phyloP scores from a whole-genome alignment of 2,113 vertebrate genomes.

The Corythornis madagascariensis region DNA sequence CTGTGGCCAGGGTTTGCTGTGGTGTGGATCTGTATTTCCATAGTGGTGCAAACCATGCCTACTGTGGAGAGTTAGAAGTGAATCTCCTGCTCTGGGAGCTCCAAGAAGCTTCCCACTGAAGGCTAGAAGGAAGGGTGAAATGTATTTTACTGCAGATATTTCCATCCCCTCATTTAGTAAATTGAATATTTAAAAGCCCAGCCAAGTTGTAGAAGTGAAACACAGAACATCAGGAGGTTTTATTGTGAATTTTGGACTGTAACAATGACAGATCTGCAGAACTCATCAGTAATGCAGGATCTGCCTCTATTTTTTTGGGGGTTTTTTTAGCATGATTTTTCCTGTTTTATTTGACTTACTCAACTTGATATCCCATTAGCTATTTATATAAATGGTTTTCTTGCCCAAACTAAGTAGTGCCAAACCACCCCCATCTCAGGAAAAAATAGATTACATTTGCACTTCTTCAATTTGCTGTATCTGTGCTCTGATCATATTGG shows the following conservation, averaged over 20 bases:
- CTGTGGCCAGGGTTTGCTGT: neutral
- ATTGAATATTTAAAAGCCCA: neutral
- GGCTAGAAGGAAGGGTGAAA: neutral
- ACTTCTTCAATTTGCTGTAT: neutral
- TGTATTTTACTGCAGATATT: neutral
- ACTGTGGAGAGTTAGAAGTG: neutral
- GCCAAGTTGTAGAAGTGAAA: neutral
- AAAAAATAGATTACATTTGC: neutral
- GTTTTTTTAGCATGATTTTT: neutral
- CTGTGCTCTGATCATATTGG: neutral
- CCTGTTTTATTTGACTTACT: neutral
- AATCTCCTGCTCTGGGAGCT: neutral
- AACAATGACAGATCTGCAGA: neutral
- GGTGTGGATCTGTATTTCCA: neutral
- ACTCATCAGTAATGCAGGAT: neutral
- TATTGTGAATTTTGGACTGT: neutral
- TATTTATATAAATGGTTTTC: neutral
- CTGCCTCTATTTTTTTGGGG: neutral
- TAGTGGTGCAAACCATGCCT: neutral
- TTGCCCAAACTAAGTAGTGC: neutral
- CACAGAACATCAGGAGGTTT: neutral
- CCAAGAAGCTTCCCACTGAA: neutral
- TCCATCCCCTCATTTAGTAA: neutral
- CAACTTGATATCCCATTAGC: neutral
- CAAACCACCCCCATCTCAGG: neutral